phyloP scores from a whole-genome alignment of 2,113 vertebrate genomes.

The Onychostoma macrolepis region DNA sequence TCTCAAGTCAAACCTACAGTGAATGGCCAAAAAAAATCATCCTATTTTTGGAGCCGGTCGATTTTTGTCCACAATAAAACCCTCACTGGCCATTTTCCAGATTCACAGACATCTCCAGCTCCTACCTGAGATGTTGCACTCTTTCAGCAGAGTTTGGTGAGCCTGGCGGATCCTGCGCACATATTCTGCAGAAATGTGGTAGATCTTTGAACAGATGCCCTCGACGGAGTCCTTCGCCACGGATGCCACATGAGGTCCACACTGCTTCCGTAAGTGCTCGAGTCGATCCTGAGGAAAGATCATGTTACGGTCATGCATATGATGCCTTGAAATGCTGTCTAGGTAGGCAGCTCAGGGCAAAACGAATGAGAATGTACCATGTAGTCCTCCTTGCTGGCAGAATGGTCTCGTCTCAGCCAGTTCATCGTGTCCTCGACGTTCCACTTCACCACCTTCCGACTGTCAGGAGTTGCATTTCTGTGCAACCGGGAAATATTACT shows the following conservation, averaged over 20 bases:
- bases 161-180: slow-evolving; percentile 89
- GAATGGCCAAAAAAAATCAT: background rate
- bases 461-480: slow-evolving; percentile 95
- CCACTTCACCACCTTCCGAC: slow-evolving; percentile 98
- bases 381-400: slow-evolving; percentile 97
- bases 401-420: slow-evolving; percentile 96
- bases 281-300: slow-evolving; percentile 85
- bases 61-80: background rate
- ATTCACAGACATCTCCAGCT: background rate
- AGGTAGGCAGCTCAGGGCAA: background rate
- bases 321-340: background rate
- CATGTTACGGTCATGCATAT: background rate
- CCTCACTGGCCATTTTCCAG: background rate
- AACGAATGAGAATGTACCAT: slow-evolving; percentile 79
- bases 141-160: slow-evolving; percentile 89
- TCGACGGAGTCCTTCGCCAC: slow-evolving; percentile 98
- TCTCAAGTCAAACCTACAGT: background rate
- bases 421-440: slow-evolving; percentile 98
- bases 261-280: slow-evolving; percentile 94
- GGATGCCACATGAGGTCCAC: slow-evolving; percentile 90
- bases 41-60: background rate
- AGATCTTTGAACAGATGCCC: slow-evolving; percentile 98
- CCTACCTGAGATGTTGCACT: slow-evolving; percentile 84
- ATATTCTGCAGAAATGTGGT: slow-evolving; percentile 93
- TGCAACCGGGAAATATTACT: background rate